Base-by-base conservation (phyloP, 2,113 vertebrate genomes). In the Rhinoptilus africanus region DNA sequence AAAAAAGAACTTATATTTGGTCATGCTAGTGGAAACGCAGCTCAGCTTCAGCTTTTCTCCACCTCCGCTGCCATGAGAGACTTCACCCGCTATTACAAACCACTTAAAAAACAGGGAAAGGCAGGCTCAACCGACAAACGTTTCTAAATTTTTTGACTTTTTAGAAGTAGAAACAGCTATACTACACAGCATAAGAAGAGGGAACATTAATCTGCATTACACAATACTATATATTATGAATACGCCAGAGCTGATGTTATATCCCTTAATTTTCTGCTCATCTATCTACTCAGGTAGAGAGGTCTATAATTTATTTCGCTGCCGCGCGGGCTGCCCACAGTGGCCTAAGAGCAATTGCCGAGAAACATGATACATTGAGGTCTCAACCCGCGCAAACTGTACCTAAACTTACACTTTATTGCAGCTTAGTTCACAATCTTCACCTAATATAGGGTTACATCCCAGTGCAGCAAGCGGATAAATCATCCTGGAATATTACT, bases 351-450 rank as follows among this genome's bases (percentile, higher is more conserved):
- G 92, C 64, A 93, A 97, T 96, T 83, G 93, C 95, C 73, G 92
- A 72, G 92, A 92, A 97, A 96, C 96, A 94, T 96, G 98, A 98
- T 97, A 93, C 98, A 98, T 94, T 35, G 97, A 97, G 97, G 98
- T 98, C 98, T 98, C 98, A 98, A 97, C 98, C 98, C 84, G 88
- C 17, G 84, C 98, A 98, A 98, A 98, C 98, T 98, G 98, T 98
- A 98, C 98, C 98, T 98, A 98, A 98, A 98, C 98, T 98, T 98
- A 96, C 98, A 98, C 98, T 98, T 98, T 98, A 98, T 98, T 98
- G 98, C 98, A 97, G 98, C 98, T 98, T 97, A 98, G 97, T 96
- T 98, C 97, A 96, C 97, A 97, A 96, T 97, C 98, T 97, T 96
- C 97, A 94, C 97, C 97, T 98, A 97, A 97, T 97, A 95, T 93